Percentiles rank a stretch among this genome's conserved stretches.
Conservation (phyloP, 2,113 vertebrate genomes). For the Seriola rivoliana region DNA sequence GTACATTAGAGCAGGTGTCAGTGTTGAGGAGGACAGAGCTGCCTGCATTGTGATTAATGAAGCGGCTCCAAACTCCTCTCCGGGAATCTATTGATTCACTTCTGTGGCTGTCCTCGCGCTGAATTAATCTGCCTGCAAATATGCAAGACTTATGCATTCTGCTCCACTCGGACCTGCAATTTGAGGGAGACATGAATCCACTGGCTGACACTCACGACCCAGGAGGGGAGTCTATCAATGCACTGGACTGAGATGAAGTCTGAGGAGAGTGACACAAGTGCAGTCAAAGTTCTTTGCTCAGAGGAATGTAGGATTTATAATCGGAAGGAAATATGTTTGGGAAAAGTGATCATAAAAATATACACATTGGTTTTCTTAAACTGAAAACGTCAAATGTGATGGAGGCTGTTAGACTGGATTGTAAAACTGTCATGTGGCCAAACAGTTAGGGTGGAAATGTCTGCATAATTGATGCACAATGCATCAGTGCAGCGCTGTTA, state of each 20-base stretch:
- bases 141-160: slow-evolving; percentile 70
- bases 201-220: slow-evolving; percentile 58
- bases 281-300: slow-evolving; percentile 5
- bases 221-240: slow-evolving; percentile 50
- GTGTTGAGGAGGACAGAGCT: slow-evolving; percentile 54
- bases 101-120: slow-evolving; percentile 44
- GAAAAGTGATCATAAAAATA: not conserved
- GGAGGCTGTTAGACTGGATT: not conserved
- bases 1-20: slow-evolving; percentile 71
- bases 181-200: slow-evolving; percentile 63
- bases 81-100: slow-evolving; percentile 72
- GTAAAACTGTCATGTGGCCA: not conserved
- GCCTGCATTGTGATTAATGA: slow-evolving; percentile 79
- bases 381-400: not conserved
- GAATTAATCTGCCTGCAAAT: slow-evolving; percentile 76
- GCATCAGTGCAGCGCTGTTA: not conserved
- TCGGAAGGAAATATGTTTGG: not conserved
- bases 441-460: slow-evolving; percentile 4
- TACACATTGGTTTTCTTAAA: not conserved
- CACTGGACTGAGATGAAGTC: slow-evolving; percentile 26
- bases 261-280: slow-evolving; percentile 18
- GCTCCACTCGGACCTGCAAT: slow-evolving; percentile 44
- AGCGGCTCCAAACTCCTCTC: slow-evolving; percentile 69
- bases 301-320: not conserved
- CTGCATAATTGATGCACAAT: not conserved